These are phyloP conservation scores for Ranitomeya variabilis DNA, from an alignment of 2,113 vertebrate species.

Conservation along the genomic window DNA sequence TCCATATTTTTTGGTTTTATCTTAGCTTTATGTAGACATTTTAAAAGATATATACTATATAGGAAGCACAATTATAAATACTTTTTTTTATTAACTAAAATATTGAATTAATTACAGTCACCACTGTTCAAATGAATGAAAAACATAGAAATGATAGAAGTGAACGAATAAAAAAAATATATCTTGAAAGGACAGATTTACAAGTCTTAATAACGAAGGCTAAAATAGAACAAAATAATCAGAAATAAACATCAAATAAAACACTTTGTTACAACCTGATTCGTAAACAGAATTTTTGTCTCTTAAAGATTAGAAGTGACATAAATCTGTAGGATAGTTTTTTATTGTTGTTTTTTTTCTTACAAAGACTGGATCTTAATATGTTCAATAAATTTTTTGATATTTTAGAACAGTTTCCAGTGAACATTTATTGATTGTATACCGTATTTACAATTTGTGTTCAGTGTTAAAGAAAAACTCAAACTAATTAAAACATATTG, in stretches of 20 bases:
- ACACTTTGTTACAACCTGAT: not conserved
- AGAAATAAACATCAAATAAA: not conserved
- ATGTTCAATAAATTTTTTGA: not conserved
- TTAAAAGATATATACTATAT: no score
- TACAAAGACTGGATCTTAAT: not conserved
- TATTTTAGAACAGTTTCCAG: not conserved
- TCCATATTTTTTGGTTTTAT: not conserved
- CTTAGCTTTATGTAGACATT: not conserved
- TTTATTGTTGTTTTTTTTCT: not conserved
- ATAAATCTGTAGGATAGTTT: not conserved
- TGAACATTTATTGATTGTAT: not conserved
- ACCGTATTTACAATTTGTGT: not conserved
- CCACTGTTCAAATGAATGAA: no score
- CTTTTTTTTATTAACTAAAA: not conserved
- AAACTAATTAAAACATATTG: not conserved
- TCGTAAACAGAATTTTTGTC: not conserved
- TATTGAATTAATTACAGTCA: not conserved
- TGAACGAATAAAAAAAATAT: no score
- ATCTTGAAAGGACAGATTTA: no score
- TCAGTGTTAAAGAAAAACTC: not conserved
- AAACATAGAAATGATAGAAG: no score
- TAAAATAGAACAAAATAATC: not conserved
- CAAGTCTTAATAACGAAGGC: not conserved
- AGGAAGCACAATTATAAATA: not conserved
- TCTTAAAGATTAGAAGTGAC: not conserved